Evolutionary conservation across 1,140 invertebrate genomes (phyloP), one percentile per base, ranked within the genome.

Genomic region (Stegodyphus mimosarum): DNA sequence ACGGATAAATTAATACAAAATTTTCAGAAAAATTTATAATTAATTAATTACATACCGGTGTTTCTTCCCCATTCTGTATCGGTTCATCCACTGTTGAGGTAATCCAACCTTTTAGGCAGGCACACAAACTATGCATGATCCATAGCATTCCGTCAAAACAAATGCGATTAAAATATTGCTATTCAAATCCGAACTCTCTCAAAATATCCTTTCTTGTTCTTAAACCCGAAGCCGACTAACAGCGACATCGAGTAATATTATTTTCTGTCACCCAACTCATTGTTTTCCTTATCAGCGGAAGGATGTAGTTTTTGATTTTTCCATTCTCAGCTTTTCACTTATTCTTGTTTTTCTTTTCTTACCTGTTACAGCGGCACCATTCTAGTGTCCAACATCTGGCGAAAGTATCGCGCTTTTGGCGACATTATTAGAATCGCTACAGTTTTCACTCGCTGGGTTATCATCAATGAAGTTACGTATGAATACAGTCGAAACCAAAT

Each of bases 41-140:
- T 60, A 15, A 60, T 15, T 67, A 7, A 15, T 67, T n/a, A 15
- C 64, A 15, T 67, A 67, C 64, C 64, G 13, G 15, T 67, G 64
- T 67, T 17, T 67, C 64, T 67, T 67, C 64, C 7, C n/a, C 64
- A 67, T 67, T 67, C 17, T n/a, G 11, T 15, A 10, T 9, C 55
- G 55, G 55, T n/a, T 15, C 64, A 17, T 67, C 17, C 9, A 7
- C 13, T 15, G 11, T 18, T 7, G 64, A 17, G 6, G 64, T 67
- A 53, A 84, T 84, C 81, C 63, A 84, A 64, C 81, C 81, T 71
- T 55, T 75, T 15, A 84, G 72, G 73, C 81, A 84, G 64, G 81
- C 81, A 51, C 18, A 84, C 7, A 84, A 63, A 49, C 73, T 75
- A 55, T 74, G 73, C 81, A 84, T 84, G 81, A 84, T 84, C 81